These are phyloP conservation scores for Galeruca laticollis DNA, from an alignment of 2,888 invertebrate species.

Conservation along the genomic window DNA sequence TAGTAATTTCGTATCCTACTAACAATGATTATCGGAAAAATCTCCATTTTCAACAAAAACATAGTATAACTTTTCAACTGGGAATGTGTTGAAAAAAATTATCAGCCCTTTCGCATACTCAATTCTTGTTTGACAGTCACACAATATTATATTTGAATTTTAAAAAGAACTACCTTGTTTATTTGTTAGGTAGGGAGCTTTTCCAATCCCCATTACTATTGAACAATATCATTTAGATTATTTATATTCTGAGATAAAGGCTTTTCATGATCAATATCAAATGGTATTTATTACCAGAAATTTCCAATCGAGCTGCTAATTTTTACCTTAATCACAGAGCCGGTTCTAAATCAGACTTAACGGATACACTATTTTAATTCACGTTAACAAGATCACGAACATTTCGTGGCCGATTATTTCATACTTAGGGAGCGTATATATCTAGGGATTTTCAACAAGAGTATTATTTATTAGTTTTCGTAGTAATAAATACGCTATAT, in stretches of 20 bases:
- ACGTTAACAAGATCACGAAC: constrained; percentile 50
- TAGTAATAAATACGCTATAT: too few relatives aligned
- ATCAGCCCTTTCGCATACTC: too few relatives aligned
- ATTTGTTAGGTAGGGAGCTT: too few relatives aligned
- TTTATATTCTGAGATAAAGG: neutral
- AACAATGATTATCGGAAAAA: neutral
- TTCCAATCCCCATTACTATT: too few relatives aligned
- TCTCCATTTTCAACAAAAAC: too few relatives aligned
- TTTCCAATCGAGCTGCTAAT: constrained; percentile 16
- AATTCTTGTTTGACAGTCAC: too few relatives aligned
- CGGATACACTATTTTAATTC: constrained; percentile 47
- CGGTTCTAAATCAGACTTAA: constrained; percentile 47
- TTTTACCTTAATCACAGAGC: constrained; percentile 23
- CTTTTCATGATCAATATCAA: neutral
- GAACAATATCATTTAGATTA: neutral
- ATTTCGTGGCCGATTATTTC: constrained; percentile 37
- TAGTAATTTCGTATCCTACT: neutral
- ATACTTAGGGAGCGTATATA: constrained; percentile 4
- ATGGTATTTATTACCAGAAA: neutral
- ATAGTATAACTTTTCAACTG: too few relatives aligned
- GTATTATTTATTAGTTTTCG: constrained; percentile 5
- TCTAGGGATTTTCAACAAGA: constrained; percentile 27
- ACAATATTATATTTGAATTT: too few relatives aligned
- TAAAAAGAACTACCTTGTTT: too few relatives aligned
- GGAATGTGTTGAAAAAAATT: too few relatives aligned